Base-by-base conservation (phyloP, 2,888 invertebrate genomes). In the Polydrusus pterygomalis region DNA sequence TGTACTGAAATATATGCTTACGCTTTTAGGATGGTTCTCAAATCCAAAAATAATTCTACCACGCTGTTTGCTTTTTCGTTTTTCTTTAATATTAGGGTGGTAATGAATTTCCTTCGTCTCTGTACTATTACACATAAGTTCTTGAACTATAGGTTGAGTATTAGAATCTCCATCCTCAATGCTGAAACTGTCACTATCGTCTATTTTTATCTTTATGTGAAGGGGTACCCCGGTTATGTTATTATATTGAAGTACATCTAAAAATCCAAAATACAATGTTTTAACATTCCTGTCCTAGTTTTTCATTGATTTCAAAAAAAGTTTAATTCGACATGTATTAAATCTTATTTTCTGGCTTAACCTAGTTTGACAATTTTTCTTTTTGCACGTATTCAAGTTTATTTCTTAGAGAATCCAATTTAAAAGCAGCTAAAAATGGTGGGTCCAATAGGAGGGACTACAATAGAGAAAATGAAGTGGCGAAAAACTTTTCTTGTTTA, bases 201-300 rank as follows among this genome's bases (percentile, higher is more conserved):
- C 79, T 40, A 67, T 81, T 60, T 20, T 71, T 15, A 81, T 30
- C 15, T 15, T 30, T 11, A 82, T 17, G 15, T 77, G 67, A 17
- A 82, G 65, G 15, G 78, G 70, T 30, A 91, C 81, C 76, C 87
- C 88, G 0, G 91, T 90, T 49, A 89, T 86, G 84, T 92, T 92
- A 77, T 88, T 90, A 68, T 92, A 88, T 0, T 87, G 85, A 0
- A 92, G 73, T 40, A 90, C 88, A 83, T 91, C 92, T 91, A 25
- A 25, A 25, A 25, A 5, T 25, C 1, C 1, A 25, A 25, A 25
- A n/a, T n/a, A n/a, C n/a, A 25, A 25, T 25, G 5, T 25, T 25
- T 25, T 25, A 25, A 3, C 5, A 25, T 3, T 25, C 5, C 5
- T 1, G 25, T 25, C 25, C 5, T 25, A 25, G 25, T 1, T 25